These are phyloP conservation scores for Crax fasciolata DNA, from an alignment of 2,797 vertebrate genomes.

Conservation along the genomic window DNA sequence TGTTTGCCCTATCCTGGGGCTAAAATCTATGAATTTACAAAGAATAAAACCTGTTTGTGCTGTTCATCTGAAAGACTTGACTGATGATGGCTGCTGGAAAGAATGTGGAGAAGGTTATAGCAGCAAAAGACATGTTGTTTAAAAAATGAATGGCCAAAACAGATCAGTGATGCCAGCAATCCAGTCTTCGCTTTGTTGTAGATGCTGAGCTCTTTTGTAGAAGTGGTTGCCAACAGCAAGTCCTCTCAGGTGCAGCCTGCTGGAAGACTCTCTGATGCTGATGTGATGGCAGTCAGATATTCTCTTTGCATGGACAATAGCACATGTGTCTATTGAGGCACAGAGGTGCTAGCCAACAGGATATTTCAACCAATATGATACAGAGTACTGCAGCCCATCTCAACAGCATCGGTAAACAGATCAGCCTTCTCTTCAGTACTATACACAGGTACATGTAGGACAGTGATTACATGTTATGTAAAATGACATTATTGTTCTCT, in stretches of 20 bases:
- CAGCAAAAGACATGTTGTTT: background rate
- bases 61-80: background rate
- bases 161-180: background rate
- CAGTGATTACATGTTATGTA: background rate
- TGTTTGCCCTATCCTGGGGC: background rate
- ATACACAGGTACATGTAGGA: too few relatives aligned
- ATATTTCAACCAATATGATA: background rate
- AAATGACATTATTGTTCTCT: background rate
- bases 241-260: background rate
- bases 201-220: background rate
- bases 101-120: background rate
- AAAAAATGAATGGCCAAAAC: background rate
- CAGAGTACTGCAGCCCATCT: background rate
- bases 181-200: background rate
- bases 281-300: background rate
- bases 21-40: background rate
- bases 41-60: background rate
- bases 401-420: background rate
- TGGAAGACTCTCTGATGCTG: background rate
- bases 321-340: background rate
- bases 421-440: background rate
- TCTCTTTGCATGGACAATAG: background rate
- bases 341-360: background rate
- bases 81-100: background rate
- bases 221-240: background rate